These are phyloP conservation scores for Bombycilla garrulus DNA, from an alignment of 2,113 vertebrate genomes.

Conservation along the genomic window DNA sequence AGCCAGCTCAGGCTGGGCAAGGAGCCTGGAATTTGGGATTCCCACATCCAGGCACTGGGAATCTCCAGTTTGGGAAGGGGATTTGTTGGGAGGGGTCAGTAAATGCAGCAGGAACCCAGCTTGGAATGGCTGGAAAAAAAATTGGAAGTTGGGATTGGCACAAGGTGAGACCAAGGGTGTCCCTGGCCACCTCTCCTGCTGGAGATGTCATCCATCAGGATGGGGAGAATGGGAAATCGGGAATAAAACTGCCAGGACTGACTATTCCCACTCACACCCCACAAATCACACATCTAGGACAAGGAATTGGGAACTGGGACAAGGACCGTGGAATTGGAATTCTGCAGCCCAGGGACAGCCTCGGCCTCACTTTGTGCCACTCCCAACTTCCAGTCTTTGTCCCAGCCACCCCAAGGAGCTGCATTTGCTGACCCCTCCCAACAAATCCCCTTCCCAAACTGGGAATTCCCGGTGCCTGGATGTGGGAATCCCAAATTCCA, in stretches of 20 bases:
- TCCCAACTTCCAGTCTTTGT: fast-evolving
- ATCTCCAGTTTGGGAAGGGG: neutral
- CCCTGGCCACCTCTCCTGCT: too few relatives aligned
- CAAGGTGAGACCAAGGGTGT: neutral
- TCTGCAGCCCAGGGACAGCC: neutral
- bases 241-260: neutral
- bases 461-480: neutral
- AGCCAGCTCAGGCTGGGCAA: neutral
- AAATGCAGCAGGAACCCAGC: neutral
- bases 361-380: neutral
- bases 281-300: too few relatives aligned
- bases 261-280: fast-evolving
- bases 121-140: neutral
- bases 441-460: neutral
- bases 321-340: neutral
- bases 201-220: too few relatives aligned
- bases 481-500: neutral
- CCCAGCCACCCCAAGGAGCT: neutral
- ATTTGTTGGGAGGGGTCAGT: neutral
- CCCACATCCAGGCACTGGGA: neutral
- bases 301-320: neutral
- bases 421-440: neutral
- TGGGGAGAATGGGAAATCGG: too few relatives aligned
- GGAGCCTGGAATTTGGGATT: neutral
- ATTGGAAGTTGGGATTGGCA: neutral